phyloP scores from a whole-genome alignment of 2,888 invertebrate genomes.

The Thereva unica region DNA sequence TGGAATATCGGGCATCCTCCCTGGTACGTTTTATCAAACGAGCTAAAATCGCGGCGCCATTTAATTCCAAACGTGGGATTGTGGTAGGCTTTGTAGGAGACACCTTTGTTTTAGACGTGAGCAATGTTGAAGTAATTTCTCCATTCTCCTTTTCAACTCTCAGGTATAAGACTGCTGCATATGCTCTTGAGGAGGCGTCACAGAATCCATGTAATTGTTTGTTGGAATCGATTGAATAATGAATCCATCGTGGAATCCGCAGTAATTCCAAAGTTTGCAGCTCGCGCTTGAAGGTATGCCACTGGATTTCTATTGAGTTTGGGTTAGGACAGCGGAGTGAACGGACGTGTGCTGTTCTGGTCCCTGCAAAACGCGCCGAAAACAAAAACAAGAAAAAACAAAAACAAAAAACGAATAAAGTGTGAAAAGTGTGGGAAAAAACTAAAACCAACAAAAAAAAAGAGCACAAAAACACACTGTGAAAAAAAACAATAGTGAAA shows the following conservation, averaged over 20 bases:
- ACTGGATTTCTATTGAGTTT: background rate
- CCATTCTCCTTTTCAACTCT: background rate
- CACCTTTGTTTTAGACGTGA: background rate
- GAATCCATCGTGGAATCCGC: background rate
- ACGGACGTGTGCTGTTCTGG: too few species aligned
- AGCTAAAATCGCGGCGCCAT: constrained; percentile 16
- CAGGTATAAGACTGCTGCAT: constrained; percentile 1
- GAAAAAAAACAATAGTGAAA: too few species aligned
- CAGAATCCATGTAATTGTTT: constrained; percentile 14
- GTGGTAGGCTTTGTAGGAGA: constrained; percentile 41
- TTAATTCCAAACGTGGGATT: constrained; percentile 44
- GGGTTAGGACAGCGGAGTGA: too few species aligned
- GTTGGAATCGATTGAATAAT: background rate
- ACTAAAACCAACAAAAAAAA: too few species aligned
- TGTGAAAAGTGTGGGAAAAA: too few species aligned
- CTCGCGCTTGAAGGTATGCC: background rate
- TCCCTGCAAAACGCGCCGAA: too few species aligned
- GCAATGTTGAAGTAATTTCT: background rate
- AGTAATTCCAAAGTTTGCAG: background rate
- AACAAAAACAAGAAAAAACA: too few species aligned
- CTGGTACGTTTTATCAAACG: background rate
- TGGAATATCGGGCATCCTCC: background rate
- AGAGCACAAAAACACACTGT: too few species aligned
- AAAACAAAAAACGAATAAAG: too few species aligned
- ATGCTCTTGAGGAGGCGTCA: constrained; percentile 20